phyloP scores from a whole-genome alignment of 2,888 invertebrate species.

The Euzetes globulus region DNA sequence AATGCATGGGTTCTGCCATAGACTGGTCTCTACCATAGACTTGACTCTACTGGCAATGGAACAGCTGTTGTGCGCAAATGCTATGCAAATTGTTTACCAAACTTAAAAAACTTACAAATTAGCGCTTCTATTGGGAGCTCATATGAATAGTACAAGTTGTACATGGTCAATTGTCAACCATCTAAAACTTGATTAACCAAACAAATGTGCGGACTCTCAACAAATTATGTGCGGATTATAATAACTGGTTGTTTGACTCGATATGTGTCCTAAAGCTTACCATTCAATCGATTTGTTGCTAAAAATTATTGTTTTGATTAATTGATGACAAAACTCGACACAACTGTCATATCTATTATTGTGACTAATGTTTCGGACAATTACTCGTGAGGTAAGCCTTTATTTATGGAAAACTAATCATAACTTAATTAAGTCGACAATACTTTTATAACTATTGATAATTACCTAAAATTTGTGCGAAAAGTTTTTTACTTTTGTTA shows the following conservation, averaged over 20 bases:
- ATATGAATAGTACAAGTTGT: not conserved
- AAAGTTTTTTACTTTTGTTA: too few species aligned
- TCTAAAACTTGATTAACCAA: too few species aligned
- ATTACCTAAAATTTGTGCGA: too few species aligned
- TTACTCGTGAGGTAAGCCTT: not conserved
- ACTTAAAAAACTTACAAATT: not conserved
- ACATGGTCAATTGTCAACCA: not conserved
- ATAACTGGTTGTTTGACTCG: not conserved
- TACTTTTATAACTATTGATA: too few species aligned
- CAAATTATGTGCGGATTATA: too few species aligned
- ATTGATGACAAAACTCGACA: not conserved
- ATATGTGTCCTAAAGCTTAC: not conserved
- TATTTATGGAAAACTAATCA: not conserved
- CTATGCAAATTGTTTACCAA: slow-evolving; percentile 24
- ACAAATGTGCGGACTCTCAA: too few species aligned
- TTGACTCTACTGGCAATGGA: not conserved
- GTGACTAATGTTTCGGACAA: not conserved
- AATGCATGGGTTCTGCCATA: not conserved
- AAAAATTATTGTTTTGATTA: not conserved
- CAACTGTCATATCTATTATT: not conserved
- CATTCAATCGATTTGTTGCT: not conserved
- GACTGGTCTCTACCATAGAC: not conserved
- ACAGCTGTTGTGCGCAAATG: slow-evolving; percentile 23
- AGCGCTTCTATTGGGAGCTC: not conserved
- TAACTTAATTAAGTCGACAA: not conserved